Percentiles rank a stretch among this genome's conserved stretches.
Conservation (phyloP, 1,140 invertebrate genomes). For the Amphibalanus amphitrite region DNA sequence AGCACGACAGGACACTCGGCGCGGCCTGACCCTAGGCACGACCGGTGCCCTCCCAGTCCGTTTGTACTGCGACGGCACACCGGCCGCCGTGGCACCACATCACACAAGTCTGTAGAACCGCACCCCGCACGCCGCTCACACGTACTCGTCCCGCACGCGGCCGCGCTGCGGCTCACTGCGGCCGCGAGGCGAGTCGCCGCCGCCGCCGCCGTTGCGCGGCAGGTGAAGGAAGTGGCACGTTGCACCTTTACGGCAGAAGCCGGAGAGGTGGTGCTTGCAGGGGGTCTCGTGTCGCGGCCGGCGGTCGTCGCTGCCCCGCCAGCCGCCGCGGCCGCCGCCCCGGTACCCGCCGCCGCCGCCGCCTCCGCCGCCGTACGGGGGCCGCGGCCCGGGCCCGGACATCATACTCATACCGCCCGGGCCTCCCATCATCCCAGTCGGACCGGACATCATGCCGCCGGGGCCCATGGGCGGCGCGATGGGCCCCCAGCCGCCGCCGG, state of each 20-base stretch:
- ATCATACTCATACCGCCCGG: neutral
- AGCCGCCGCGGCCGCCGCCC: neutral
- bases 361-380: no score
- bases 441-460: slow-evolving; percentile 12
- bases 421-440: no score
- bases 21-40: no score
- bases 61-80: no score
- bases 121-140: no score
- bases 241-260: slow-evolving; percentile 12
- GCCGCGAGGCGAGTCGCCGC: neutral
- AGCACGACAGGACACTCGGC: no score
- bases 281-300: slow-evolving; percentile 6
- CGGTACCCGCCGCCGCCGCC: slow-evolving; percentile 7
- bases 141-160: neutral
- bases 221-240: slow-evolving; percentile 12
- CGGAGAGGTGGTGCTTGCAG: slow-evolving; percentile 13
- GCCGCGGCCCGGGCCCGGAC: slow-evolving; percentile 2
- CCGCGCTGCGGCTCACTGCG: neutral
- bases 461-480: slow-evolving; percentile 10
- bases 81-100: no score
- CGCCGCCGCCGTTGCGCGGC: neutral
- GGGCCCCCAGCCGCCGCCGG: no score
- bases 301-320: neutral
- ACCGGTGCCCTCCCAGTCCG: no score
- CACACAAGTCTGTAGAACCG: no score